Evolutionary conservation across 2,797 vertebrate species (phyloP).

Genomic region (Anniella stebbinsi): DNA sequence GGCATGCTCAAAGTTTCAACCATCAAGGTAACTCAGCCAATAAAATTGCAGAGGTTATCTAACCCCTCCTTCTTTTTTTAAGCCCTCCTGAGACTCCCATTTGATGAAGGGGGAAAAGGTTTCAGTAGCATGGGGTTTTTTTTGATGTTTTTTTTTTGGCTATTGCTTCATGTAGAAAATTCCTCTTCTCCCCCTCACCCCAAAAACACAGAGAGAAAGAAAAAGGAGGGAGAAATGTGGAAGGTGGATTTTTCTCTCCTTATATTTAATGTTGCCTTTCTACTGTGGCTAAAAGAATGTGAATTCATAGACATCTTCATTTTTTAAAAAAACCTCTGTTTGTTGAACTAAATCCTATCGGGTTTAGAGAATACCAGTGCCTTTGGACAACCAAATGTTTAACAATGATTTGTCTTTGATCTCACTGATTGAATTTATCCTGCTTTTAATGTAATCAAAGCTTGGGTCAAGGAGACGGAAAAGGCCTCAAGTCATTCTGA

Average conservation of each 20-base stretch:
- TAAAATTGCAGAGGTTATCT: conserved; percentile 72
- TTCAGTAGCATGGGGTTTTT: conserved; percentile 33
- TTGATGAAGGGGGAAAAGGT: conserved; percentile 46
- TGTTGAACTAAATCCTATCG: neutral
- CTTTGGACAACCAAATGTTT: neutral
- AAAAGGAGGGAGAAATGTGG: neutral
- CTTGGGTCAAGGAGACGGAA: neutral
- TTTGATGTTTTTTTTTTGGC: conserved; percentile 19
- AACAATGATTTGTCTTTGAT: neutral
- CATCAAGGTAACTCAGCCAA: conserved; percentile 72
- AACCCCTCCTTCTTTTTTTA: conserved; percentile 63
- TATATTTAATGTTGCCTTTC: neutral
- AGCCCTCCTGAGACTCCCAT: conserved; percentile 70
- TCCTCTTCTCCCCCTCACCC: neutral
- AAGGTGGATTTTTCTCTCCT: neutral
- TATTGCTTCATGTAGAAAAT: conserved; percentile 24
- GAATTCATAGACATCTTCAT: neutral
- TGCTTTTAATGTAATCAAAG: conserved; percentile 19
- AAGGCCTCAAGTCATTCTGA: neutral
- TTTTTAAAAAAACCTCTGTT: neutral
- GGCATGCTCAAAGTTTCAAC: conserved; percentile 79
- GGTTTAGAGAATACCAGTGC: neutral
- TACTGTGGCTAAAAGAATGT: neutral
- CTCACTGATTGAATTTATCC: neutral
- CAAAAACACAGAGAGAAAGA: neutral